These are phyloP conservation scores for Drosophila ezoana DNA, from an alignment of 2,888 invertebrate species.

Conservation along the genomic window DNA sequence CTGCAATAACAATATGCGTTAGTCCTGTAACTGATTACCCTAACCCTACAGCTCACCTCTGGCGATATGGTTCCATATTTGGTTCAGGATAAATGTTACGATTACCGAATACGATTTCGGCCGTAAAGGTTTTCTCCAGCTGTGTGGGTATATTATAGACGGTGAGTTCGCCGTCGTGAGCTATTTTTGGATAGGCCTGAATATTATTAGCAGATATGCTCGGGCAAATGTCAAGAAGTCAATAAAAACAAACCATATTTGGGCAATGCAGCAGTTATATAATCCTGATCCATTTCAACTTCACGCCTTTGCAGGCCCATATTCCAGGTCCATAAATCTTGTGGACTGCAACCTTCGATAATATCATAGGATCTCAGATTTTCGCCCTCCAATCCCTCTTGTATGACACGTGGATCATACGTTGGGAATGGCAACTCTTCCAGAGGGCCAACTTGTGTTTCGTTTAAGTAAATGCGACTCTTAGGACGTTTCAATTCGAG, in stretches of 20 bases:
- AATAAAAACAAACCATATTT: constrained; percentile 69
- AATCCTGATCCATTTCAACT: constrained; percentile 70
- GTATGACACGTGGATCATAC: constrained; percentile 83
- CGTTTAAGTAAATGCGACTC: constrained; percentile 82
- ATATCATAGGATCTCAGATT: constrained; percentile 69
- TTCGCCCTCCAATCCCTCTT: constrained; percentile 77
- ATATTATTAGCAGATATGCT: constrained; percentile 16
- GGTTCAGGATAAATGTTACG: constrained; percentile 64
- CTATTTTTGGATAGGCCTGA: constrained; percentile 47
- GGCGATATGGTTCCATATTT: constrained; percentile 35
- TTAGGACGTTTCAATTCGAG: constrained; percentile 81
- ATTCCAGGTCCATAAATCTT: constrained; percentile 82
- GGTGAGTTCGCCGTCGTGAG: constrained; percentile 65
- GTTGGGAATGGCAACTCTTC: constrained; percentile 73
- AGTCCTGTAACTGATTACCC: background rate
- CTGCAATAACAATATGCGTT: constrained; percentile 25
- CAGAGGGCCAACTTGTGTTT: constrained; percentile 68
- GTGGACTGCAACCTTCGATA: constrained; percentile 65
- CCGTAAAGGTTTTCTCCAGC: constrained; percentile 78
- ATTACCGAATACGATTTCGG: constrained; percentile 77
- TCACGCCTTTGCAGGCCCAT: constrained; percentile 69
- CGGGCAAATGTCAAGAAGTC: no score
- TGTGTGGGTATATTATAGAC: constrained; percentile 80
- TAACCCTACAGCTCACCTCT: constrained; percentile 36
- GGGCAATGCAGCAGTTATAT: constrained; percentile 61